phyloP scores from a whole-genome alignment of 2,113 vertebrate genomes.

The Muntiacus muntjak region DNA sequence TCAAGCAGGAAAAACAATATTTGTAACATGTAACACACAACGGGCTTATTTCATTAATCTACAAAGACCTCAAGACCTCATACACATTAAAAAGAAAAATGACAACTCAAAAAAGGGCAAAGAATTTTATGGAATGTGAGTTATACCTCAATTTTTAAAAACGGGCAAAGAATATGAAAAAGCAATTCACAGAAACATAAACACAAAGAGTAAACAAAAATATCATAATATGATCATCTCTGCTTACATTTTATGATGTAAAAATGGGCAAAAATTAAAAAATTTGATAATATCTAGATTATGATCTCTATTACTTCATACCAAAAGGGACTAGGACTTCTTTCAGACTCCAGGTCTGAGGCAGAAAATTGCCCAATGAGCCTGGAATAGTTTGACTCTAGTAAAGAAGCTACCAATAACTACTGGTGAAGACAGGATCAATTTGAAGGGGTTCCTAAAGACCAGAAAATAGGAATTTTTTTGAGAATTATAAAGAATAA shows the following conservation, averaged over 20 bases:
- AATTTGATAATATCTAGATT: not conserved
- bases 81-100: not conserved
- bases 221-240: not conserved
- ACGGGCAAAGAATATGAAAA: not conserved
- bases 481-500: not conserved
- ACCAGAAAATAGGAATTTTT: not conserved
- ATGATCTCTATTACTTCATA: not conserved
- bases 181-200: not conserved
- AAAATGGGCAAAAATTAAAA: not conserved
- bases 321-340: not conserved
- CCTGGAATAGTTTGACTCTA: not conserved
- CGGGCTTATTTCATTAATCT: not conserved
- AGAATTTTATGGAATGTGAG: not conserved
- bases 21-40: not conserved
- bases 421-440: not conserved
- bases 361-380: not conserved
- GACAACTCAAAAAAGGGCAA: not conserved
- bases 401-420: not conserved
- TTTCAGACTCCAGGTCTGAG: not conserved
- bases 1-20: not conserved
- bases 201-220: not conserved
- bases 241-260: not conserved
- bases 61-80: not conserved
- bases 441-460: not conserved
- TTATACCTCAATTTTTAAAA: not conserved